Conservation (phyloP, 2,888 invertebrate species). For the Alviniconcha strummeri region DNA sequence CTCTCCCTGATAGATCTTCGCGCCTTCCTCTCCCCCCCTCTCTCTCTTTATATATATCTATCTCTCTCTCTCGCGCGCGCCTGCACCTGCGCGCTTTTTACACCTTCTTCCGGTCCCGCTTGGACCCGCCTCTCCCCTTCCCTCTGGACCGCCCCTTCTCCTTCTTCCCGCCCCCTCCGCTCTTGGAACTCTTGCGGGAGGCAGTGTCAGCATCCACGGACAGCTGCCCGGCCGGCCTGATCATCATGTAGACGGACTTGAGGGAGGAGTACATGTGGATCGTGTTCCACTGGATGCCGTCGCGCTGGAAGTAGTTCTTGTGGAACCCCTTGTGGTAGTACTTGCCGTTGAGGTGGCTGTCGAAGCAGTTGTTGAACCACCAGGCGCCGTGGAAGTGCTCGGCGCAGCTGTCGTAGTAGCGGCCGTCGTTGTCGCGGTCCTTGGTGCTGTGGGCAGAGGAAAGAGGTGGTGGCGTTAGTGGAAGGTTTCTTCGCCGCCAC, state of each 20-base stretch:
- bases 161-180: neutral
- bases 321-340: conserved; percentile 69
- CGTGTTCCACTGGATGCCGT: conserved; percentile 72
- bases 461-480: neutral
- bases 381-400: conserved; percentile 69
- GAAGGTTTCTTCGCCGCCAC: neutral
- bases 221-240: conserved; percentile 55
- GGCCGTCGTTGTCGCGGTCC: conserved; percentile 89
- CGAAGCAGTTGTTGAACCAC: conserved; percentile 72
- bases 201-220: neutral
- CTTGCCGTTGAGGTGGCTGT: conserved; percentile 70
- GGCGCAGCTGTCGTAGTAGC: conserved; percentile 71
- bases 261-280: conserved; percentile 69
- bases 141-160: neutral
- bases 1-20: neutral
- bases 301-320: conserved; percentile 67
- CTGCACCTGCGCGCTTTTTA: neutral
- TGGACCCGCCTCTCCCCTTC: neutral
- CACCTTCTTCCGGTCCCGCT: conserved; percentile 10
- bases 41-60: too few species aligned
- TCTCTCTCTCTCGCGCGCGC: conserved; percentile 1
- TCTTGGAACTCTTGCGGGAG: neutral
- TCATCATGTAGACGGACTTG: conserved; percentile 68
- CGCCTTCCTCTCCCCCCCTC: neutral
- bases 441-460: conserved; percentile 79